Conservation (phyloP, 64 coral and sea anemone species). For the Platygyra sinensis region DNA sequence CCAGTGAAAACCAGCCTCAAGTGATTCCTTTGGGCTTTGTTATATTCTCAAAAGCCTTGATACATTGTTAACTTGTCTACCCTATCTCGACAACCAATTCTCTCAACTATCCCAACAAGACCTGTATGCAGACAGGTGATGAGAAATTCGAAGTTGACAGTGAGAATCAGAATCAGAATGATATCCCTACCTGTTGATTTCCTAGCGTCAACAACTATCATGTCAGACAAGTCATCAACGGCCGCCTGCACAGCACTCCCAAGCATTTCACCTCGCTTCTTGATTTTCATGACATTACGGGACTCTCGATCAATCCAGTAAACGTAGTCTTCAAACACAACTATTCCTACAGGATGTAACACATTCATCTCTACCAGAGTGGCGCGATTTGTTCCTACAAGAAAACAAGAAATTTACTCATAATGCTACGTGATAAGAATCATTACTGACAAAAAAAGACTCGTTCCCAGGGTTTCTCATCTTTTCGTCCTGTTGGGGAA, state of each 20-base stretch:
- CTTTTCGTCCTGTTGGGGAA: too few species aligned
- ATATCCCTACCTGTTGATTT: conserved; percentile 7
- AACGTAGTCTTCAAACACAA: neutral
- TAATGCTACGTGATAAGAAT: neutral
- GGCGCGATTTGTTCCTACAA: neutral
- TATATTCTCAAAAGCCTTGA: too few species aligned
- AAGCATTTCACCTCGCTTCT: neutral
- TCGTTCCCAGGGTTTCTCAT: too few species aligned
- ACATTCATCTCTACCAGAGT: neutral
- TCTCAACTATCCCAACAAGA: neutral
- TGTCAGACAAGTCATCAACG: conserved; percentile 22
- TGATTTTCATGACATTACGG: conserved; percentile 1
- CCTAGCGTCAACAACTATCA: neutral
- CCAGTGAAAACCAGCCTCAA: too few species aligned
- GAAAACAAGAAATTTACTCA: neutral
- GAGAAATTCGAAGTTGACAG: neutral
- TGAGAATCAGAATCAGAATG: neutral
- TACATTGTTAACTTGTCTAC: too few species aligned
- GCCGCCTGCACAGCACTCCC: neutral
- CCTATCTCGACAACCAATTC: neutral
- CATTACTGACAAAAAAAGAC: too few species aligned
- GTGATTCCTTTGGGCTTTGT: too few species aligned
- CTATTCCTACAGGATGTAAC: neutral
- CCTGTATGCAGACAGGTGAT: too few species aligned
- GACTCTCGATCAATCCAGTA: conserved; percentile 23